phyloP scores from a whole-genome alignment of 2,888 invertebrate species.

The Athrips mouffetella region DNA sequence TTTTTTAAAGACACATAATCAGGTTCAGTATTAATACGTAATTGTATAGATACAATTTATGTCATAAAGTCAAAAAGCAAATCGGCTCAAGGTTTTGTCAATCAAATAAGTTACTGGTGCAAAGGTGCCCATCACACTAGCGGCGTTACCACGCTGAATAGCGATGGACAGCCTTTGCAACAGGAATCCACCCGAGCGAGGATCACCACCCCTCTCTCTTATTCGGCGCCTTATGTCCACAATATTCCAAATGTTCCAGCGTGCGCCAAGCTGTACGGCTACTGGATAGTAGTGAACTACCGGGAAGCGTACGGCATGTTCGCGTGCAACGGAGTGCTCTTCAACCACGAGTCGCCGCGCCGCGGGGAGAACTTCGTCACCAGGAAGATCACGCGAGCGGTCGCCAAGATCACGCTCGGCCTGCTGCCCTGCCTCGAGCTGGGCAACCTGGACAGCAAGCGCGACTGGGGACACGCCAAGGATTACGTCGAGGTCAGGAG shows the following conservation, averaged over 20 bases:
- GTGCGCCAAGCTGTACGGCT: conserved; percentile 96
- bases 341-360: conserved; percentile 97
- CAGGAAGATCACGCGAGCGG: conserved; percentile 97
- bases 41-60: too few relatives aligned
- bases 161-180: too few relatives aligned
- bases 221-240: too few relatives aligned
- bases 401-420: conserved; percentile 96
- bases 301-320: conserved; percentile 97
- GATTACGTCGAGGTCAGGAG: conserved; percentile 92
- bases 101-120: too few relatives aligned
- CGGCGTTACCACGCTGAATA: too few relatives aligned
- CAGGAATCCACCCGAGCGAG: too few relatives aligned
- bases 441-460: conserved; percentile 95
- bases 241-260: conserved; percentile 83
- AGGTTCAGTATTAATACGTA: too few relatives aligned
- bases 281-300: conserved; percentile 97
- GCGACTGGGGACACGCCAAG: conserved; percentile 99
- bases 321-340: conserved; percentile 96
- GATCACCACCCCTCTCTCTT: too few relatives aligned
- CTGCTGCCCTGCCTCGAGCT: conserved; percentile 91
- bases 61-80: too few relatives aligned
- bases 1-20: too few relatives aligned
- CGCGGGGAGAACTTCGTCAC: conserved; percentile 99
- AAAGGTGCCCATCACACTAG: too few relatives aligned
- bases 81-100: too few relatives aligned